Base-by-base conservation (phyloP, 2,113 vertebrate species). In the Erinaceus europaeus region DNA sequence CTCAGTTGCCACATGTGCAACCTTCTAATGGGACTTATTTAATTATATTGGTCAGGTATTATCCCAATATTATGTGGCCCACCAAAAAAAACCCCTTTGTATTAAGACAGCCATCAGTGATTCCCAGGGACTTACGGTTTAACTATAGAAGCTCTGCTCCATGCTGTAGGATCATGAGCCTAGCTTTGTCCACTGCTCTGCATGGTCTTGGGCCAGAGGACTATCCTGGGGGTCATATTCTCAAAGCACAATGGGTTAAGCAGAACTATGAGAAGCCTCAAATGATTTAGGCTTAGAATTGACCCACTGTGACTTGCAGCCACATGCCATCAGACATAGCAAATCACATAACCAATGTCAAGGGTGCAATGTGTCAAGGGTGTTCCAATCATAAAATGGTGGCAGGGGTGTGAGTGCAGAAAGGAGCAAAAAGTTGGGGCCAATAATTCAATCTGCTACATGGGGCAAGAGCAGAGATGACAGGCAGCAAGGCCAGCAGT, bases 391-490 rank as follows among this genome's bases (percentile, higher is more conserved):
- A 25, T 11, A 52, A 71, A 20, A 18, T 42, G 52, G 64, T 11
- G 36, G 20, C 29, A 27, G 89, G 55, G n/a, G 42, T 65, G 18
- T 80, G 11, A 69, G 32, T 29, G n/a, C n/a, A 67, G 38, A 23
- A 25, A 59, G 9, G 29, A 3, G 20, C 73, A 38, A 59, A 86
- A 91, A 65, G 46, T 4, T 53, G 20, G 42, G 12, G 13, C n/a
- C 67, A 65, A 61, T 44, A 74, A 75, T 74, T 82, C 48, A 78
- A 50, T 65, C 62, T 75, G n/a, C n/a, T n/a, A n/a, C n/a, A n/a
- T n/a, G n/a, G n/a, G n/a, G n/a, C n/a, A n/a, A n/a, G n/a, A 21
- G 12, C 59, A 42, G 2, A 87, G 61, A 62, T 80, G 42, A 52
- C 42, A 44, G 53, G 46, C 21, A 71, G 9, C 23, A 46, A 44